Evolutionary conservation across 2,888 invertebrate species (phyloP).

Genomic region (Nymphalis urticae): DNA sequence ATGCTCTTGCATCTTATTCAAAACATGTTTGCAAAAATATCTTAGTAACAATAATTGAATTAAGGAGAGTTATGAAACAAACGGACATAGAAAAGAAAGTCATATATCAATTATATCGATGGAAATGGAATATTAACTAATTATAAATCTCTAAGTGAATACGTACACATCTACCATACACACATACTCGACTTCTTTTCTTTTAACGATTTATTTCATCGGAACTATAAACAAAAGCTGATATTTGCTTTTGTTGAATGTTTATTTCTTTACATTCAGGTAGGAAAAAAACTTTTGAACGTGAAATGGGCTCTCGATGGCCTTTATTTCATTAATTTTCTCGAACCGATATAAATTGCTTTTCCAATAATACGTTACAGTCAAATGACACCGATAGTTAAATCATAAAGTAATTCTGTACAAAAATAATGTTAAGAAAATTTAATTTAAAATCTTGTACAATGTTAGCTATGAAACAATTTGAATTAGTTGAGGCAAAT

Average conservation of each 20-base stretch:
- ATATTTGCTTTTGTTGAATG: background rate
- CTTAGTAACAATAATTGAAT: too few species aligned
- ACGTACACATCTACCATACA: too few species aligned
- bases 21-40: too few species aligned
- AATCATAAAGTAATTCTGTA: conserved; percentile 14
- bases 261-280: conserved; percentile 9
- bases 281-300: conserved; percentile 6
- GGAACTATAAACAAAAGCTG: conserved; percentile 1
- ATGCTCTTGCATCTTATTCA: too few species aligned
- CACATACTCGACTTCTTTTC: too few species aligned
- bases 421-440: background rate
- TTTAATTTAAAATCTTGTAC: background rate
- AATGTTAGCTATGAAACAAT: too few species aligned
- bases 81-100: too few species aligned
- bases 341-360: conserved; percentile 17
- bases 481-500: too few species aligned
- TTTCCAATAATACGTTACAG: conserved; percentile 18
- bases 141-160: too few species aligned
- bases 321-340: conserved; percentile 18
- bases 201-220: background rate
- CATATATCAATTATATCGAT: too few species aligned
- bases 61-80: too few species aligned
- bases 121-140: too few species aligned
- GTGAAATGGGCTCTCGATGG: conserved; percentile 5
- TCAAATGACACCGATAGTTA: conserved; percentile 17